Evolutionary conservation across 1,140 invertebrate genomes (phyloP), one percentile per base, ranked within the genome.

Genomic region (Polyergus mexicanus): DNA sequence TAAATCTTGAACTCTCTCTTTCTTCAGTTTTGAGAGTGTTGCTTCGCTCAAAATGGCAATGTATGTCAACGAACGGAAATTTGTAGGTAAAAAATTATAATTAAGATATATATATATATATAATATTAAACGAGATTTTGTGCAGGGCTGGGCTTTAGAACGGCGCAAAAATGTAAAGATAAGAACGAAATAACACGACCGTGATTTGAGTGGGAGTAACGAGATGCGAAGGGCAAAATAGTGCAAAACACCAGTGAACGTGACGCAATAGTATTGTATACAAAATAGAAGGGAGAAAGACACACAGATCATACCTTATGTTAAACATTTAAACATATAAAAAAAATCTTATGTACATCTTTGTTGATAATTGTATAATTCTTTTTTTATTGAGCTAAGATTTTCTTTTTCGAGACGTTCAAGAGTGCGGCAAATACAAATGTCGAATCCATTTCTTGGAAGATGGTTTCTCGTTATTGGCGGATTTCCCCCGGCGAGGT

Each of bases 121-220:
- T 86, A 51, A 54, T 86, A 84, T 86, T 87, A 89, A 89, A 84
- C 84, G 63, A 86, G 87, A 92, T 81, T 91, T 51, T 51, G 90
- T 85, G 78, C 10, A 90, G 88, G 92, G 93, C 91, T 94, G 93
- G 93, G 93, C 93, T 94, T 94, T 91, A 91, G 92, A 91, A 93
- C 90, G 90, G 88, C 87, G 88, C 58, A 72, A 63, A 63, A 89
- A 85, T 58, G 88, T 84, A 77, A 80, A 80, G 72, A 66, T 88
- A 63, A 90, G 41, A 81, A 71, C 62, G 89, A 58, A 78, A 54
- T 84, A 85, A 75, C 60, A 38, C 58, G 38, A 51, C 76, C 19
- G 75, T 35, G 62, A 78, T 25, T 78, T 54, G 71, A 56, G 16
- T 71, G 54, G 44, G 87, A 47, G 25, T 65, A 74, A 25, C 72